phyloP scores from a whole-genome alignment of 2,797 vertebrate species.

The Lutjanus campechanus region DNA sequence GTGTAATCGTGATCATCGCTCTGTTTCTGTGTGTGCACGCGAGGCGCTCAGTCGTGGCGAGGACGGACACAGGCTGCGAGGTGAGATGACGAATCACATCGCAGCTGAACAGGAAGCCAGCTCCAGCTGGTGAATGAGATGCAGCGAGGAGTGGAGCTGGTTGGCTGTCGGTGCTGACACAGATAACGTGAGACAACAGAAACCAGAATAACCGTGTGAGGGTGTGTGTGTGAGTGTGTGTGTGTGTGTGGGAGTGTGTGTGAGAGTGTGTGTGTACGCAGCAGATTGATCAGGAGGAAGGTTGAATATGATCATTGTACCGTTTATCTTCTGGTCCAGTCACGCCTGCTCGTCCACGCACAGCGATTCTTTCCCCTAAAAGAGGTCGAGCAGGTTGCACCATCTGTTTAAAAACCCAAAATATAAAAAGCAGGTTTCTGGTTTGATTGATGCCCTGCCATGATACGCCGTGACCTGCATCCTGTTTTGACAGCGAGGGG shows the following conservation, averaged over 20 bases:
- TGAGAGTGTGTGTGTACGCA: neutral
- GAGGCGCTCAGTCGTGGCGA: neutral
- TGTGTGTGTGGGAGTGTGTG: too few species aligned
- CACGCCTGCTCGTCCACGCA: conserved; percentile 23
- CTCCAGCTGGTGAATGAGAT: conserved; percentile 37
- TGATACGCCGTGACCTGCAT: conserved; percentile 67
- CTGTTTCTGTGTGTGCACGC: neutral
- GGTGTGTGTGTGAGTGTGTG: neutral
- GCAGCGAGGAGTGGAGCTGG: neutral
- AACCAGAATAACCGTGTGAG: neutral
- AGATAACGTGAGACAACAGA: conserved; percentile 16
- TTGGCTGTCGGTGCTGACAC: neutral
- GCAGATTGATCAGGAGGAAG: neutral
- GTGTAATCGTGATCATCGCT: neutral
- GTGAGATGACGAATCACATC: conserved; percentile 18
- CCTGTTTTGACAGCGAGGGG: conserved; percentile 71
- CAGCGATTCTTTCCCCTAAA: neutral
- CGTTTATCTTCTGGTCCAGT: conserved; percentile 32
- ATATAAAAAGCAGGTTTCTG: conserved; percentile 39
- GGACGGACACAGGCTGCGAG: neutral
- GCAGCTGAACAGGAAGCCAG: conserved; percentile 33
- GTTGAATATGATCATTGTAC: neutral
- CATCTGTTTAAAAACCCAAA: conserved; percentile 45
- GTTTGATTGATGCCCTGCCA: conserved; percentile 59
- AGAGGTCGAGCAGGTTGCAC: conserved; percentile 39